Evolutionary conservation across 1,140 invertebrate genomes (phyloP).

Genomic region (Varroa destructor): DNA sequence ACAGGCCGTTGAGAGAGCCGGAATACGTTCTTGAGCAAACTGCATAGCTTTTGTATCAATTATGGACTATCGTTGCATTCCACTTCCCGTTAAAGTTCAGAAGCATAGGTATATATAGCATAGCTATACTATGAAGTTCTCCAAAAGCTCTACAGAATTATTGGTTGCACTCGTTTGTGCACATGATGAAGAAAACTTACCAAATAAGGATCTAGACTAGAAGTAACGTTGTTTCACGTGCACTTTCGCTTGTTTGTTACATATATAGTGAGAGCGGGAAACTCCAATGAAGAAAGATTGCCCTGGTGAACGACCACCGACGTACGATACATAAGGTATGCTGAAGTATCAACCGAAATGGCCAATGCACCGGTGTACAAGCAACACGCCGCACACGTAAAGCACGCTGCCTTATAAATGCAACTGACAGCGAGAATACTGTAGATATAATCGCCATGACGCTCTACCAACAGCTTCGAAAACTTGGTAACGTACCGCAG

Average conservation of each 20-base stretch:
- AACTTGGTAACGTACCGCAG: not conserved
- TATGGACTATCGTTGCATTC: too few species aligned
- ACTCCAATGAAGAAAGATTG: conserved; percentile 9
- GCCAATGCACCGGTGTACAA: conserved; percentile 1
- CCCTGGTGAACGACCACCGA: not conserved
- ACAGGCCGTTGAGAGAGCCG: too few species aligned
- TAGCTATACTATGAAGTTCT: too few species aligned
- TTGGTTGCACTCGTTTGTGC: too few species aligned
- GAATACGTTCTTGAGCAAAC: too few species aligned
- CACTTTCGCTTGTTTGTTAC: conserved; percentile 8
- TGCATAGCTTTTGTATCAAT: too few species aligned
- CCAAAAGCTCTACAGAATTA: too few species aligned
- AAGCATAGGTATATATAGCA: too few species aligned
- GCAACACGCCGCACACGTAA: not conserved
- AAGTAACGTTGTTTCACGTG: not conserved
- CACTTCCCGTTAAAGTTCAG: too few species aligned
- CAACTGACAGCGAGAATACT: conserved; percentile 17
- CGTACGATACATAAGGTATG: conserved; percentile 2
- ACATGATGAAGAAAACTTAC: too few species aligned
- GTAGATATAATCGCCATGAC: not conserved
- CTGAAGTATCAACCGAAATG: conserved; percentile 1
- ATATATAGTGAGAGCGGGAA: conserved; percentile 7
- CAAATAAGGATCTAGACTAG: too few species aligned
- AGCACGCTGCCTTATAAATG: not conserved
- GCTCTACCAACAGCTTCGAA: not conserved